Conservation (phyloP, 1,140 invertebrate species). For the Drosophila mauritiana region DNA sequence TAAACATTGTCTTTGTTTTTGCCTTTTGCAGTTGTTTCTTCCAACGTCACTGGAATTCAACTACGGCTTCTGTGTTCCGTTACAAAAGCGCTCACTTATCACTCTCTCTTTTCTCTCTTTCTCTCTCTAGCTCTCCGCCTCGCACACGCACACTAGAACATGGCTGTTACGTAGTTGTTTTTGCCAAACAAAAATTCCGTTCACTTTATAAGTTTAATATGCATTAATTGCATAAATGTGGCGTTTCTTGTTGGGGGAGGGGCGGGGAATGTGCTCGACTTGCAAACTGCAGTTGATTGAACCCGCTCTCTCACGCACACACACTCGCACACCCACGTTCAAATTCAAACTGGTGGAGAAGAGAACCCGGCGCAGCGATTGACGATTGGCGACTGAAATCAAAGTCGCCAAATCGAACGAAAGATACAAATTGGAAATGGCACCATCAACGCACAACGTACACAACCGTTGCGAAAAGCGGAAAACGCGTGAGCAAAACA, state of each 20-base stretch:
- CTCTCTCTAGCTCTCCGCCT: constrained; percentile 18
- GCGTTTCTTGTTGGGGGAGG: constrained; percentile 23
- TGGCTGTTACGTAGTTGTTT: constrained; percentile 79
- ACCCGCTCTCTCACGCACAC: constrained; percentile 47
- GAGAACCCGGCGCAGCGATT: constrained; percentile 42
- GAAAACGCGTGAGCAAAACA: constrained; percentile 23
- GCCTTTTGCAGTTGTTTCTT: constrained; percentile 56
- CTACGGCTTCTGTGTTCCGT: constrained; percentile 71
- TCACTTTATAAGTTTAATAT: constrained; percentile 37
- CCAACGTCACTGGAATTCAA: constrained; percentile 74
- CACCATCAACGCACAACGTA: constrained; percentile 10
- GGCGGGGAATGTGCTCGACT: constrained; percentile 29
- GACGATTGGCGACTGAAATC: constrained; percentile 74
- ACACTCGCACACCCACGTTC: constrained; percentile 14
- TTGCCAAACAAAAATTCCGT: constrained; percentile 63
- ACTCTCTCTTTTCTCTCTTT: constrained; percentile 30
- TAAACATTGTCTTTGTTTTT: constrained; percentile 47
- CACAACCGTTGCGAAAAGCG: constrained; percentile 16
- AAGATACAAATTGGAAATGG: constrained; percentile 16
- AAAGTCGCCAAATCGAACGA: constrained; percentile 66
- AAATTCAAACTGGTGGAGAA: constrained; percentile 19
- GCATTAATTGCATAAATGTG: constrained; percentile 49
- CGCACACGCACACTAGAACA: constrained; percentile 32
- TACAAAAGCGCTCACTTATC: constrained; percentile 65
- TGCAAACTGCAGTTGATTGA: constrained; percentile 67